These are phyloP conservation scores for Oryzias dopingdopingensis DNA, from an alignment of 2,797 vertebrate species.

Conservation along the genomic window DNA sequence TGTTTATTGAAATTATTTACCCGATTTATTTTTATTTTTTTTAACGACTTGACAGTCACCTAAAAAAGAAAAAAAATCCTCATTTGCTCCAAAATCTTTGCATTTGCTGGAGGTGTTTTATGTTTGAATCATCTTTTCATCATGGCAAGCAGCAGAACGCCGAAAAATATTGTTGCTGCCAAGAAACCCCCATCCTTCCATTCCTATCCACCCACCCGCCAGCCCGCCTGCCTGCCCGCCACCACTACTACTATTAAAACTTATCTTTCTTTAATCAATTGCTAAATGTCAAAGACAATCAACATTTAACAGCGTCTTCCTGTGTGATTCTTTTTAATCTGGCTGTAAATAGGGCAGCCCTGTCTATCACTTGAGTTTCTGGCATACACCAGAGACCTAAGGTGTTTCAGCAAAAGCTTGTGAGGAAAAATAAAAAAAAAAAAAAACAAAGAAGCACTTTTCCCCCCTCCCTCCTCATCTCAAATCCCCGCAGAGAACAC, in stretches of 20 bases:
- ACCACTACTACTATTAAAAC: conserved; percentile 69
- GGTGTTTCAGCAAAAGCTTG: conserved; percentile 82
- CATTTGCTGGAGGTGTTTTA: conserved; percentile 44
- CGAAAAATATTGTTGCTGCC: conserved; percentile 39
- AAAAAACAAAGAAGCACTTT: conserved; percentile 73
- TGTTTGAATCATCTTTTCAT: conserved; percentile 62
- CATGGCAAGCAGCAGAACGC: conserved; percentile 40
- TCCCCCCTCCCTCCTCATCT: conserved; percentile 63
- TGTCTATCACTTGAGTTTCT: conserved; percentile 79
- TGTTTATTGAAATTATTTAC: no score
- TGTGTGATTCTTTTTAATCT: conserved; percentile 81
- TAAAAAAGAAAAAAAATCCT: conserved; percentile 14
- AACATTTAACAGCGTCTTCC: conserved; percentile 78
- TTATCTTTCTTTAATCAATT: conserved; percentile 80
- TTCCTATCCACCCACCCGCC: conserved; percentile 46
- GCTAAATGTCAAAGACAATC: conserved; percentile 80
- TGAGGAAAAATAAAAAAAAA: conserved; percentile 58
- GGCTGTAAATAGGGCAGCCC: conserved; percentile 83
- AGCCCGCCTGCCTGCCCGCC: conserved; percentile 10
- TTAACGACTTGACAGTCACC: no score
- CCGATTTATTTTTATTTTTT: no score
- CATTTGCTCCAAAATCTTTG: conserved; percentile 49
- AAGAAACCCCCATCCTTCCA: conserved; percentile 30
- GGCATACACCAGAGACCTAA: conserved; percentile 81
- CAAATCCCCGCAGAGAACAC: conserved; percentile 83